Evolutionary conservation across 2,113 vertebrate species (phyloP).

Genomic region (Hypanus sabinus): DNA sequence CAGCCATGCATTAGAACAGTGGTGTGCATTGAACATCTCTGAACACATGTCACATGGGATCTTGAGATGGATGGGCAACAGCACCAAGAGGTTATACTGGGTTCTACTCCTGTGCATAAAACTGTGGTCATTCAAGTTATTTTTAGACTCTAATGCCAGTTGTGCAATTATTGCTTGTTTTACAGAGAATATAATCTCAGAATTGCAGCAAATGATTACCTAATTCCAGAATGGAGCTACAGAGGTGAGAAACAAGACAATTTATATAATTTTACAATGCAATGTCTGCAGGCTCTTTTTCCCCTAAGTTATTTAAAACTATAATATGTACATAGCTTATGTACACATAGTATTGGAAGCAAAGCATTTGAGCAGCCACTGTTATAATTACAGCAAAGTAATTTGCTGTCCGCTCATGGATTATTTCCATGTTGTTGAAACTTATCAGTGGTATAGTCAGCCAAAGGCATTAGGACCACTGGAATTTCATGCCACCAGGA

Average conservation of each 20-base stretch:
- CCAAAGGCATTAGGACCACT: neutral
- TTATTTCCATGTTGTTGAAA: neutral
- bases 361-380: neutral
- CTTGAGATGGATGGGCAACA: too few relatives aligned
- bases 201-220: too few relatives aligned
- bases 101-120: too few relatives aligned
- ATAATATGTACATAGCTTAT: neutral
- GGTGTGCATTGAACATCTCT: too few relatives aligned
- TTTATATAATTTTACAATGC: neutral
- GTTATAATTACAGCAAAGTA: neutral
- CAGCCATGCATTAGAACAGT: too few relatives aligned
- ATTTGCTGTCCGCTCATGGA: neutral
- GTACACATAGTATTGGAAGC: neutral
- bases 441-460: neutral
- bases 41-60: too few relatives aligned
- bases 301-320: neutral
- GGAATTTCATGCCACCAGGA: neutral
- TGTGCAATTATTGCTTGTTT: neutral
- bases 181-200: neutral
- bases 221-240: too few relatives aligned
- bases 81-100: too few relatives aligned
- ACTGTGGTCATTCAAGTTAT: too few relatives aligned
- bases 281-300: neutral
- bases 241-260: conserved; percentile 37
- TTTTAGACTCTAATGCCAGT: neutral